phyloP scores from a whole-genome alignment of 2,113 vertebrate genomes.

The Mesembrinibis cayennensis region DNA sequence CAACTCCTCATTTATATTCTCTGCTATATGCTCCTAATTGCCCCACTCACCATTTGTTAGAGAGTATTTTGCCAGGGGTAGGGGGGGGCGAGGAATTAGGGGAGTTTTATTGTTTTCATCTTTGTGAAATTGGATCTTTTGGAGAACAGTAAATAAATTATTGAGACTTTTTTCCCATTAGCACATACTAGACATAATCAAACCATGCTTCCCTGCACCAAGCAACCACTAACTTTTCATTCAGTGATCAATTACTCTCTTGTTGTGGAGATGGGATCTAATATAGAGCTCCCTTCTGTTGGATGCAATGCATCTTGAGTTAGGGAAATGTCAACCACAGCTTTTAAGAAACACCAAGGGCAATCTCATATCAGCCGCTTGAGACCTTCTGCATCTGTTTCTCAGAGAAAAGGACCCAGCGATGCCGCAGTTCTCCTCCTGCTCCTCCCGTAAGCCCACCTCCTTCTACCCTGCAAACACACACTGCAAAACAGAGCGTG shows the following conservation, averaged over 20 bases:
- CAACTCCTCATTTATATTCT: background rate
- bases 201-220: background rate
- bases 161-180: background rate
- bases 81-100: background rate
- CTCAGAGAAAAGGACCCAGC: background rate
- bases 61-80: background rate
- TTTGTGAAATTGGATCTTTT: background rate
- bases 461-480: background rate
- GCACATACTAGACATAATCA: background rate
- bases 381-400: fast-evolving
- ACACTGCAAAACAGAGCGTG: fast-evolving
- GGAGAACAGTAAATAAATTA: background rate
- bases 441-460: background rate
- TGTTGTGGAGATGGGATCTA: background rate
- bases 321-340: background rate
- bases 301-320: background rate
- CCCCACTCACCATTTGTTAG: background rate
- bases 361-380: background rate
- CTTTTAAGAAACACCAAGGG: background rate
- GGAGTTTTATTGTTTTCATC: background rate
- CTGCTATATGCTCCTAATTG: background rate
- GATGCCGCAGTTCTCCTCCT: fast-evolving
- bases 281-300: background rate
- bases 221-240: background rate
- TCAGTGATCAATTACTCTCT: background rate